A percentile compares a stretch with the other conserved stretches of the same genome.
Evolutionary conservation across 2,888 invertebrate species (phyloP).

Genomic region (Cordilura impudica): DNA sequence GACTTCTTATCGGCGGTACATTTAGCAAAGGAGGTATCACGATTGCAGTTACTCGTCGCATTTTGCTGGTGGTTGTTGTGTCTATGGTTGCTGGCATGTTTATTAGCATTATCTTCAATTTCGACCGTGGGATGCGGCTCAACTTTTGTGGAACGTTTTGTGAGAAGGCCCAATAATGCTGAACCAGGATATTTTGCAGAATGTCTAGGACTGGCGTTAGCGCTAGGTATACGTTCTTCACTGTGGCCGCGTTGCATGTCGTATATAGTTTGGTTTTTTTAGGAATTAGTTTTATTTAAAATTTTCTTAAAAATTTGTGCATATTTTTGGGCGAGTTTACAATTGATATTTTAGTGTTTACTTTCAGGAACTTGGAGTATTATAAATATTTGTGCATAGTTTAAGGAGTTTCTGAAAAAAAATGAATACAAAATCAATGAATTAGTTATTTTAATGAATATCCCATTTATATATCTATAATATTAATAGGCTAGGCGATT

Average conservation of each 20-base stretch:
- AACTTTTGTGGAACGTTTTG: constrained; percentile 76
- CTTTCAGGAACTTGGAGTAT: constrained; percentile 18
- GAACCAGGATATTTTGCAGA: constrained; percentile 68
- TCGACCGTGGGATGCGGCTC: constrained; percentile 74
- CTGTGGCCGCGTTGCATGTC: constrained; percentile 66
- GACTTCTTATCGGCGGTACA: constrained; percentile 68
- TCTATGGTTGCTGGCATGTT: constrained; percentile 35
- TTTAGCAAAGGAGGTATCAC: constrained; percentile 75
- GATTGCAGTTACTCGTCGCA: constrained; percentile 53
- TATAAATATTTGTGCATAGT: constrained; percentile 37
- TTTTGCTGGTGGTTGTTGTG: background rate
- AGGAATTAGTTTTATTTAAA: background rate
- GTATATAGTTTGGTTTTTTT: background rate
- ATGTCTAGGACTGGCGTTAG: constrained; percentile 69
- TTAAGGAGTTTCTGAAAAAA: background rate
- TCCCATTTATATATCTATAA: no score
- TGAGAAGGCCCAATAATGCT: constrained; percentile 72
- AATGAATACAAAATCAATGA: background rate
- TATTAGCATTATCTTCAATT: constrained; percentile 40
- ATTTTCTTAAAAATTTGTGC: constrained; percentile 41
- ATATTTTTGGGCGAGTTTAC: constrained; percentile 32
- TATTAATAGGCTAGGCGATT: no score
- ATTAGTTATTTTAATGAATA: background rate
- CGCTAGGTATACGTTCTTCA: constrained; percentile 73
- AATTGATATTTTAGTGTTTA: constrained; percentile 15